Base-by-base conservation (phyloP, 2,797 vertebrate species). In the Pangasius sanitwongsei region DNA sequence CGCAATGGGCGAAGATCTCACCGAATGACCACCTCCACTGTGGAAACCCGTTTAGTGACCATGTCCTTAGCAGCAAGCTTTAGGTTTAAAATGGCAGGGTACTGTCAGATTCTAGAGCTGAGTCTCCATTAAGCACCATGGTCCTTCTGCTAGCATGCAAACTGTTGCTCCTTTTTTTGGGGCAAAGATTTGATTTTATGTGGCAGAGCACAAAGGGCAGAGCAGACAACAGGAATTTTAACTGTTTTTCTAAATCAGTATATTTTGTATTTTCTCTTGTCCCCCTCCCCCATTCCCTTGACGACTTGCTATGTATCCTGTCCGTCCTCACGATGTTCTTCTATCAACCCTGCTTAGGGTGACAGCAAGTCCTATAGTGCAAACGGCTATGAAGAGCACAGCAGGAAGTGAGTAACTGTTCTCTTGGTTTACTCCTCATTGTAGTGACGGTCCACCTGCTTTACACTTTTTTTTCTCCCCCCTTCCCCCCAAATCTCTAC, bases 271-370 rank as follows among this genome's bases (percentile, higher is more conserved):
- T 96, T 98, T 99, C 97, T 99, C 95, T 96, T 98, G 97, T 97
- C 96, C 97, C 97, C 96, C 84, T 88, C 94, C 95, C 84, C 94
- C 94, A 93, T 95, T 97, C 95, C 95, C 97, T 97, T 99, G 97
- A 98, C 97, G 96, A 97, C 97, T 98, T 99, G 97, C 97, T 98
- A 96, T 99, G 96, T 99, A 97, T 97, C 97, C 97, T 94, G 98
- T 98, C 96, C 98, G 97, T 97, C 97, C 97, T 99, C 97, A 99
- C 96, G 97, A 98, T 99, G 97, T 99, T 99, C 97, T 99, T 98
- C 98, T 99, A 98, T 99, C 97, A 97, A 99, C 98, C 97, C 97
- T 98, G 98, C 98, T 98, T 98, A 99, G 99, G 99, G 99, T 97
- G 99, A 99, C 97, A 98, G 97, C 97, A 99, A 99, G 96, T 96